Conservation (phyloP, 2,797 vertebrate species). For the Anguilla anguilla region DNA sequence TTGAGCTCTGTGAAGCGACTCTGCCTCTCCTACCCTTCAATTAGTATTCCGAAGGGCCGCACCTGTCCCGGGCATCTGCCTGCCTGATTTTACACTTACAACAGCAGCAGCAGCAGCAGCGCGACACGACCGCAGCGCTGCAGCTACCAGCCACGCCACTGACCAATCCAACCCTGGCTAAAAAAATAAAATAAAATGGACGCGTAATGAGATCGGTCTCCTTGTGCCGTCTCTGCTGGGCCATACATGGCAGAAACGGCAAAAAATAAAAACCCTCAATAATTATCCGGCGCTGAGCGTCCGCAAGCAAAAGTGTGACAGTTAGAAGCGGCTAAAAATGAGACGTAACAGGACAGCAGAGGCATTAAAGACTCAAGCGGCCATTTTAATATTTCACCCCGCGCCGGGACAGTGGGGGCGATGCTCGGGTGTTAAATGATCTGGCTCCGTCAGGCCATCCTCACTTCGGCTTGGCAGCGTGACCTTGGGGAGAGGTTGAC, state of each 20-base stretch:
- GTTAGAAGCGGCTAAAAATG: constrained; percentile 46
- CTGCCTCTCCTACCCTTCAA: constrained; percentile 59
- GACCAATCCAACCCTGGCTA: constrained; percentile 49
- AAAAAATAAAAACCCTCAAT: not conserved
- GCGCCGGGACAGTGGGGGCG: constrained; percentile 55
- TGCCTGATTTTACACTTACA: constrained; percentile 59
- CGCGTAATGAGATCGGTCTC: constrained; percentile 3
- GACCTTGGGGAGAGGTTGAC: constrained; percentile 73
- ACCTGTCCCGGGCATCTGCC: constrained; percentile 62
- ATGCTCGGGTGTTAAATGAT: constrained; percentile 70
- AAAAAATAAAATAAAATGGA: not conserved
- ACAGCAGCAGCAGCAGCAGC: constrained; percentile 32
- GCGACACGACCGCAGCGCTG: constrained; percentile 53
- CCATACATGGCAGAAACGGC: constrained; percentile 33
- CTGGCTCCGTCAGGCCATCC: constrained; percentile 61
- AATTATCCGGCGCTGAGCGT: not conserved
- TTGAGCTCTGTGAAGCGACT: constrained; percentile 47
- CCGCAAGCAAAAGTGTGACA: constrained; percentile 37
- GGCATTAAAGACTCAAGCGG: constrained; percentile 57
- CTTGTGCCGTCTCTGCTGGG: not conserved
- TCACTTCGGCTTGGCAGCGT: constrained; percentile 49
- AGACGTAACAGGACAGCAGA: constrained; percentile 50
- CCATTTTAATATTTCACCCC: constrained; percentile 63
- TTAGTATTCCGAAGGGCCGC: constrained; percentile 61
- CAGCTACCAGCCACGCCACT: constrained; percentile 60